Conservation (phyloP, 2,113 vertebrate species). For the Cathartes aura region DNA sequence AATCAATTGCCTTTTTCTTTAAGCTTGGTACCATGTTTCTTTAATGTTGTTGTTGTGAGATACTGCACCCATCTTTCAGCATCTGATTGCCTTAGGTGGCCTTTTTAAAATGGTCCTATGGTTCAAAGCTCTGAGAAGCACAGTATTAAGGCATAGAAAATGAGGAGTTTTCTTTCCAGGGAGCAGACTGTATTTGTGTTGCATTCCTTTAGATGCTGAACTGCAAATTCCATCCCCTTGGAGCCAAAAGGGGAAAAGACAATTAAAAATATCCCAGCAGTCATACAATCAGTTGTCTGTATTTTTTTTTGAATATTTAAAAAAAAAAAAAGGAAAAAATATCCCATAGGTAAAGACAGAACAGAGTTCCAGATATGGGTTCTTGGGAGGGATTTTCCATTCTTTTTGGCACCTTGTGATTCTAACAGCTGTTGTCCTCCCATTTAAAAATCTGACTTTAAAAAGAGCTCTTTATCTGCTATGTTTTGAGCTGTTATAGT, state of each 20-base stretch:
- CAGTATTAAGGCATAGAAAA: conserved; percentile 52
- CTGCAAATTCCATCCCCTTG: conserved; percentile 14
- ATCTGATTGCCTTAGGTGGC: conserved; percentile 21
- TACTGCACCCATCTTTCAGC: conserved; percentile 34
- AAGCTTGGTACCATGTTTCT: conserved; percentile 25
- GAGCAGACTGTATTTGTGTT: conserved; percentile 15
- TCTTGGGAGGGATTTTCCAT: conserved; percentile 22
- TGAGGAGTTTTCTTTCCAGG: conserved; percentile 46
- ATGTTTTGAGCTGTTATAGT: conserved; percentile 3
- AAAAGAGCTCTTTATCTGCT: background rate
- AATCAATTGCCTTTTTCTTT: background rate
- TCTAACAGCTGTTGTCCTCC: conserved; percentile 21
- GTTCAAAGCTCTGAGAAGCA: conserved; percentile 27
- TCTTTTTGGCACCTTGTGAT: conserved; percentile 47
- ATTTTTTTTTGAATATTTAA: conserved; percentile 22
- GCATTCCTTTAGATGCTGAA: conserved; percentile 57
- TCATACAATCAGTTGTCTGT: conserved; percentile 77
- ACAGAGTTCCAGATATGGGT: conserved; percentile 33
- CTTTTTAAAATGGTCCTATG: conserved; percentile 9
- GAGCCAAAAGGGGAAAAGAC: conserved; percentile 11
- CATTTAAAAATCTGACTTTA: conserved; percentile 21
- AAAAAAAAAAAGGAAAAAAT: background rate
- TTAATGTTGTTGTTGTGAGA: conserved; percentile 24
- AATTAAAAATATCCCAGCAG: conserved; percentile 60
- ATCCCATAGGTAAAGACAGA: conserved; percentile 43